Evolutionary conservation across 2,797 vertebrate species (phyloP), one percentile per base, ranked within the genome.

Genomic region (Aselliscus stoliczkanus): DNA sequence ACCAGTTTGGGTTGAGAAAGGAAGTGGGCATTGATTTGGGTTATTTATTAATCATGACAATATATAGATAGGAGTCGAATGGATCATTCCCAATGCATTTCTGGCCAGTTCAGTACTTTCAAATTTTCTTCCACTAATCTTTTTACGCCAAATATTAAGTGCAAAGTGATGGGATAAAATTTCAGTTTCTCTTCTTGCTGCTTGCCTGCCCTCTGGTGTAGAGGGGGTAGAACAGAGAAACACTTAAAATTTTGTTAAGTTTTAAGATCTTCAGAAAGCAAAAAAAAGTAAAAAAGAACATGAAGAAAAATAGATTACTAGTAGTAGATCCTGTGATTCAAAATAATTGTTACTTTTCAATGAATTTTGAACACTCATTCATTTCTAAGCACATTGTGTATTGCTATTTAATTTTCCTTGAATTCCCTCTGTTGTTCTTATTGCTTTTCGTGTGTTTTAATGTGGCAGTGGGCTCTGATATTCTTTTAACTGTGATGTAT

Each of bases 161-260:
- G 5, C 2, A 67, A 25, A 44, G 31, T 23, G 62, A 3, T 37
- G 29, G 64, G 29, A 83, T 50, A 50, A 2, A 93, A 91, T 95
- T 90, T 62, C 60, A 84, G 2, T 76, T 84, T 88, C 93, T 96
- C 37, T 90, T 90, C 88, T 96, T 96, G 92, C 92, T 96, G 92
- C 69, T 82, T 82, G 96, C 25, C 95, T 97, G 97, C 95, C 97
- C 97, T 95, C 96, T 96, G 84, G 73, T 97, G 97, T 81, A 82
- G 13, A 85, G 27, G 44, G 25, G 29, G 4, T 54, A 85, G 42
- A 92, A 88, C 37, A 69, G 9, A 34, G 27, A 76, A 81, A 31
- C 21, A 31, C 18, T 42, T 44, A 80, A 52, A 6, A 34, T 92
- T 90, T 56, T 60, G 37, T 42, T 80, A 73, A 47, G 31, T 60